These are phyloP conservation scores for Piscicola geometra DNA, from an alignment of 2,888 invertebrate genomes.

Conservation along the genomic window DNA sequence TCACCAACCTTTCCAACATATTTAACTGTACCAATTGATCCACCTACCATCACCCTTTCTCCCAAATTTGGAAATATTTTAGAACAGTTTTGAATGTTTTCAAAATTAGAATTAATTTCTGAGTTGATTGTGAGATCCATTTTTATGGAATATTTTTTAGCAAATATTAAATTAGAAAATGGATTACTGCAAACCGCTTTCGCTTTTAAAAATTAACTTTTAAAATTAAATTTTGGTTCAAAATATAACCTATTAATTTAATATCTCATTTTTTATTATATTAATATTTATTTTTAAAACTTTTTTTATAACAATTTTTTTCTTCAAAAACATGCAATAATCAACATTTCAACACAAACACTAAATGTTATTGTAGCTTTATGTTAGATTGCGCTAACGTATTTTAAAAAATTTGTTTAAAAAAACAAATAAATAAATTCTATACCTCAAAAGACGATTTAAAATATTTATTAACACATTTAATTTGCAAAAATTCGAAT, in stretches of 20 bases:
- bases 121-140: no score
- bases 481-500: no score
- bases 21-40: slow-evolving; percentile 15
- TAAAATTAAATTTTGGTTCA: not conserved
- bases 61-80: not conserved
- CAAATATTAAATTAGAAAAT: no score
- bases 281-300: not conserved
- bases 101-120: not conserved
- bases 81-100: no score
- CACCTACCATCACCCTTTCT: not conserved
- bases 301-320: not conserved
- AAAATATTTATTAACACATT: no score
- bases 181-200: no score
- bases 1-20: slow-evolving; percentile 12
- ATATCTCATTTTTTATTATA: not conserved
- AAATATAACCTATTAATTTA: not conserved
- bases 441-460: no score
- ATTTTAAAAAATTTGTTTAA: no score
- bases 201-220: no score
- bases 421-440: no score
- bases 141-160: no score
- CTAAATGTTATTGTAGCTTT: slow-evolving; percentile 12
- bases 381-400: not conserved
- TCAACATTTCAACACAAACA: not conserved
- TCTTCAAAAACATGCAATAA: not conserved